Conservation (phyloP, 2,888 invertebrate genomes). For the Cheilosia grossa region DNA sequence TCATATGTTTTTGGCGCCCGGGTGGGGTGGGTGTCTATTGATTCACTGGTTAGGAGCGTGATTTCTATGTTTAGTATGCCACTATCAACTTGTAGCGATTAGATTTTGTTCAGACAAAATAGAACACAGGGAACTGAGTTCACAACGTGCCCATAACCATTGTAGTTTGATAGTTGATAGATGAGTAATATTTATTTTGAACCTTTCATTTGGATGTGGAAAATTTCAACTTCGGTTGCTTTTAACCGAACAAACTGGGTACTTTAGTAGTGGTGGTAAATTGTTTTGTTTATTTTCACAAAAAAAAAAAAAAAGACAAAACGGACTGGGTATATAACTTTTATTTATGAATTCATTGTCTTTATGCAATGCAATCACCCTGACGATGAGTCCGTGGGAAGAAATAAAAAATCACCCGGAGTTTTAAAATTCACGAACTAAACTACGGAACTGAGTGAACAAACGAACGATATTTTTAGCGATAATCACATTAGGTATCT, state of each 20-base stretch:
- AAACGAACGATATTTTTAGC: background rate
- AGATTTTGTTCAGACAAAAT: conserved; percentile 3
- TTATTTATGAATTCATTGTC: background rate
- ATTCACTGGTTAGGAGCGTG: too few relatives aligned
- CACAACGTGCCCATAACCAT: background rate
- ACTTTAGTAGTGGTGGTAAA: background rate
- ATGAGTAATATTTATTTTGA: conserved; percentile 19
- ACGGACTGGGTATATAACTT: background rate
- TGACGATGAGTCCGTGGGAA: background rate
- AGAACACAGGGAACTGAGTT: background rate
- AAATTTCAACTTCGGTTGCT: conserved; percentile 1
- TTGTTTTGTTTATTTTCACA: too few relatives aligned
- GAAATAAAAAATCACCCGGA: background rate
- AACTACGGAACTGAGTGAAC: background rate
- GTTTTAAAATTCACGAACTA: conserved; percentile 21
- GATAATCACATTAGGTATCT: conserved; percentile 44
- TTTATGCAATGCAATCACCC: too few relatives aligned
- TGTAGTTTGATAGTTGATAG: background rate
- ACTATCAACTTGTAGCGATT: conserved; percentile 21
- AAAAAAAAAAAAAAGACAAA: too few relatives aligned
- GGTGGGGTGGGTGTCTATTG: background rate
- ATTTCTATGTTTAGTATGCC: too few relatives aligned
- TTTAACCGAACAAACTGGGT: background rate
- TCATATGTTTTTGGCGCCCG: conserved; percentile 24
- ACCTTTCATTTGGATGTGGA: background rate